Percentiles rank a stretch among this genome's conserved stretches.
phyloP scores from a whole-genome alignment of 1,140 invertebrate genomes.

The Homarus americanus region DNA sequence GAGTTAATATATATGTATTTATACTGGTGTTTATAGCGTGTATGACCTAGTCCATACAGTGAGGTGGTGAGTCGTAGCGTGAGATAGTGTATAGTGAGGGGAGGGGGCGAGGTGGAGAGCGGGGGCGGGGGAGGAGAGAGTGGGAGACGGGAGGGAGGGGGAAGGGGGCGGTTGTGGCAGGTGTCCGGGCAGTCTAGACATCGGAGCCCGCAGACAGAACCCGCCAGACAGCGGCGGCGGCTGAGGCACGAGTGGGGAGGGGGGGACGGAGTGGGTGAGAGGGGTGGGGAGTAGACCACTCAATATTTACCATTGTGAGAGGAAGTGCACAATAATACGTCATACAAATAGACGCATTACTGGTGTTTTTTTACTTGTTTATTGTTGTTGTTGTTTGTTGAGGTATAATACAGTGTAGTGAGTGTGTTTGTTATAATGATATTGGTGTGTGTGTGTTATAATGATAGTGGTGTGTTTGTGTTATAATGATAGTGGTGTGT shows the following conservation, averaged over 20 bases:
- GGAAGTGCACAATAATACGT: neutral
- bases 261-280: neutral
- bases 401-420: too few species aligned
- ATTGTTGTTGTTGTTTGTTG: too few species aligned
- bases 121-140: neutral
- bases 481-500: too few species aligned
- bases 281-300: neutral
- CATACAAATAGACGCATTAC: neutral
- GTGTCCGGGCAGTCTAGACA: conserved; percentile 65
- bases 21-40: too few species aligned
- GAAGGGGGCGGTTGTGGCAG: conserved; percentile 48
- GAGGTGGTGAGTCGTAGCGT: too few species aligned
- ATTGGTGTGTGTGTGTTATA: too few species aligned
- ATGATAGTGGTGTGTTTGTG: too few species aligned
- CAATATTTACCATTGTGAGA: neutral
- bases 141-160: neutral
- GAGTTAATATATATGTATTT: too few species aligned
- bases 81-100: neutral
- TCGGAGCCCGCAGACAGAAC: conserved; percentile 57
- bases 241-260: conserved; percentile 10
- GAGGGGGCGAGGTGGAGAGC: conserved; percentile 29
- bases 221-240: conserved; percentile 62
- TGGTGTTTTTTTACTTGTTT: too few species aligned
- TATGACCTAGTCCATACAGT: too few species aligned
- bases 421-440: too few species aligned